A percentile compares a stretch with the other conserved stretches of the same genome.
These are phyloP conservation scores for Larimichthys crocea DNA, from an alignment of 2,113 vertebrate genomes.

Conservation along the genomic window DNA sequence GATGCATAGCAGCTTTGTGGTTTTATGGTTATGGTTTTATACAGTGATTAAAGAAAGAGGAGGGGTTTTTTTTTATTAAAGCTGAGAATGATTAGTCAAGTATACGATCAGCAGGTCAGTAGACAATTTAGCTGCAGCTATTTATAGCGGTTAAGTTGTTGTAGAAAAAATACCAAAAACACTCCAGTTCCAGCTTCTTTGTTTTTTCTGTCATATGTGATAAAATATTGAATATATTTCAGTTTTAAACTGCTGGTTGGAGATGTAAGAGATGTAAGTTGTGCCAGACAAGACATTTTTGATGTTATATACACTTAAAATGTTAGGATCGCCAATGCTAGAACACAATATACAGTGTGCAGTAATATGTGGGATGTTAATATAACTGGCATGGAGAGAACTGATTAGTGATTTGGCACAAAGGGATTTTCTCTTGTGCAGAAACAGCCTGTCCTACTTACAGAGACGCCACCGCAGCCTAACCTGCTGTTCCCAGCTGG, in stretches of 20 bases:
- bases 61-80: background rate
- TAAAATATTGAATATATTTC: background rate
- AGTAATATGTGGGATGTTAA: conserved; percentile 13
- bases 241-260: background rate
- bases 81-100: background rate
- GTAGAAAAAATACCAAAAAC: background rate
- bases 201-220: background rate
- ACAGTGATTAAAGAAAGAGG: background rate
- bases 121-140: background rate
- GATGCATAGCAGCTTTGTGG: background rate
- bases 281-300: background rate
- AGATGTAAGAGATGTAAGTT: background rate
- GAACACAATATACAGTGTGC: background rate
- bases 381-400: conserved; percentile 26
- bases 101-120: too few species aligned
- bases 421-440: conserved; percentile 71
- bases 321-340: background rate
- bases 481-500: conserved; percentile 77
- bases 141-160: background rate
- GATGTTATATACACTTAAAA: background rate
- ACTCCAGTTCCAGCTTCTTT: background rate
- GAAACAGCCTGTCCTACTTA: conserved; percentile 76
- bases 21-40: background rate
- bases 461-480: conserved; percentile 70
- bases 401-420: conserved; percentile 59